Percentiles rank a stretch among this genome's conserved stretches.
These are phyloP conservation scores for Cephus pygmeus DNA, from an alignment of 2,888 invertebrate genomes.

Conservation along the genomic window DNA sequence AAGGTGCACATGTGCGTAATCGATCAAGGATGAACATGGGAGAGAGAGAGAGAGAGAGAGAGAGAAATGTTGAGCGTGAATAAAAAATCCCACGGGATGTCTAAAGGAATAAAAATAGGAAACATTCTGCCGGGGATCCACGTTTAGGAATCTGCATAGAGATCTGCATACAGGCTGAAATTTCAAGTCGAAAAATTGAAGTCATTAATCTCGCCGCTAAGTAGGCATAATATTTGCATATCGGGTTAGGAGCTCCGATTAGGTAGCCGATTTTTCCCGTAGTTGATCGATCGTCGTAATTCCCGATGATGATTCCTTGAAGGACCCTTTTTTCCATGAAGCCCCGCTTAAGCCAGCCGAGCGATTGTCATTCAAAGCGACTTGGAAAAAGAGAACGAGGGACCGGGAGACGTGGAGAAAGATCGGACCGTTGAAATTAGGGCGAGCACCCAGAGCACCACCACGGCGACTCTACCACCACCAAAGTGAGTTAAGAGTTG, in stretches of 20 bases:
- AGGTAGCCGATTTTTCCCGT: conserved; percentile 33
- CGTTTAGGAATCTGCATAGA: too few relatives aligned
- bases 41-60: not conserved
- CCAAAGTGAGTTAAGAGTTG: conserved; percentile 26
- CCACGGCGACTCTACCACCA: conserved; percentile 12
- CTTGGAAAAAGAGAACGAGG: conserved; percentile 10
- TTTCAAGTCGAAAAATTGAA: not conserved
- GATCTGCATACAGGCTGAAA: too few relatives aligned
- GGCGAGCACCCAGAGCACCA: conserved; percentile 32
- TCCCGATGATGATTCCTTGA: too few relatives aligned
- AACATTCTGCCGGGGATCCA: too few relatives aligned
- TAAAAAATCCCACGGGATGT: too few relatives aligned
- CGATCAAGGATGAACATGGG: not conserved
- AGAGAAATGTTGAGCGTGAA: not conserved
- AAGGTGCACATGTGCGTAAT: too few relatives aligned
- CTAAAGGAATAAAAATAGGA: too few relatives aligned
- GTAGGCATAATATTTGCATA: conserved; percentile 64
- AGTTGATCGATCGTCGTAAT: conserved; percentile 34
- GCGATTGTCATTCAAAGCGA: conserved; percentile 61
- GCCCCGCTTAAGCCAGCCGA: conserved; percentile 19
- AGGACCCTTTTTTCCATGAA: too few relatives aligned
- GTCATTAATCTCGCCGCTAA: conserved; percentile 61
- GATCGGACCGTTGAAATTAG: conserved; percentile 61
- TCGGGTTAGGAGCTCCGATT: conserved; percentile 50
- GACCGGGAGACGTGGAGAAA: conserved; percentile 26